Base-by-base conservation (phyloP, 2,888 invertebrate species). In the Acleris holmiana region DNA sequence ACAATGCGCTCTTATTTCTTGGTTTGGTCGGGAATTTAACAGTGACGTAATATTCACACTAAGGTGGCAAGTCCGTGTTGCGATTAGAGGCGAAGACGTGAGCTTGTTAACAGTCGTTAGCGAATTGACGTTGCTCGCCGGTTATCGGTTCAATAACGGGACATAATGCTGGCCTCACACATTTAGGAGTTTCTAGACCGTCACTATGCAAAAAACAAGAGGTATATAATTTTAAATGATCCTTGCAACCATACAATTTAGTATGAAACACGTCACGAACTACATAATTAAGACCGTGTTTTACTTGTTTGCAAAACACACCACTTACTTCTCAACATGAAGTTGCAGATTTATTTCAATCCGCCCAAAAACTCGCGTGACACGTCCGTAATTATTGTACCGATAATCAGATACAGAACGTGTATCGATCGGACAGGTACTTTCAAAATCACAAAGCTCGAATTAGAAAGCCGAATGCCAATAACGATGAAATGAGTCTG, bases 401-500 rank as follows among this genome's bases (percentile, higher is more conserved):
- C 75, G 77, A 81, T 79, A 78, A 86, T 85, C 84, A 81, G 84
- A 84, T 84, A 81, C 79, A 79, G 75, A 77, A 47, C 78, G 69
- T 64, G 64, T 56, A 67, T 67, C 59, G 59, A 65, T 67, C 64
- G 64, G 68, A 58, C 64, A 74, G 75, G 78, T 76, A 71, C 74
- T 73, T 69, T 67, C 78, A 80, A 78, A 77, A 76, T 79, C 83
- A 84, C 82, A 82, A 85, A 83, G 77, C 76, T 77, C 72, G 77
- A 73, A 85, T 89, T 89, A 89, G 91, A 91, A 90, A 90, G 89
- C 83, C 77, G 69, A 78, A 80, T 83, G 77, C 77, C 75, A 76
- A 78, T 79, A 82, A 79, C 76, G 81, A 82, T 85, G 79, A 83
- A 82, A 84, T 76, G 78, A 77, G 81, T 80, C 75, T 68, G 71